Evolutionary conservation across 2,797 vertebrate species (phyloP).

Genomic region (Danio kyathit): DNA sequence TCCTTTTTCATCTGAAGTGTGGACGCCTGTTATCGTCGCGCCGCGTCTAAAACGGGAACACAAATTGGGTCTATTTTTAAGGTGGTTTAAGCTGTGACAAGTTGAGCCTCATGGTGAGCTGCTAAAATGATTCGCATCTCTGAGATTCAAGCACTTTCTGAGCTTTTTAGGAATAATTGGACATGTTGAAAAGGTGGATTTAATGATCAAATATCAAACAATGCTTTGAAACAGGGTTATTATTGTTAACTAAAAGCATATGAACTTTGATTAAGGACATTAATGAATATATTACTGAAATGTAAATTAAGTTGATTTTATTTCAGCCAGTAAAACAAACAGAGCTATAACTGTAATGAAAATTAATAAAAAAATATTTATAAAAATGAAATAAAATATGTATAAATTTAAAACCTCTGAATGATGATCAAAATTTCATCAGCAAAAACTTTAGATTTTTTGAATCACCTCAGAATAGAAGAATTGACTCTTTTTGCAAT

Average conservation of each 20-base stretch:
- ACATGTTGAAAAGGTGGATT: not conserved
- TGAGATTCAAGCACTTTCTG: not conserved
- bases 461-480: too few relatives aligned
- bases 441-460: too few relatives aligned
- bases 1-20: slow-evolving; percentile 52
- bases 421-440: too few relatives aligned
- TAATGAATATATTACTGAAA: too few relatives aligned
- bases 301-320: too few relatives aligned
- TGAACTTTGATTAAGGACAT: not conserved
- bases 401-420: too few relatives aligned
- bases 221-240: not conserved
- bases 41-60: slow-evolving; percentile 45
- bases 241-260: too few relatives aligned
- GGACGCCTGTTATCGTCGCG: slow-evolving; percentile 48
- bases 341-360: too few relatives aligned
- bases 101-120: slow-evolving; percentile 31
- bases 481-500: too few relatives aligned
- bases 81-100: slow-evolving; percentile 27
- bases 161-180: not conserved
- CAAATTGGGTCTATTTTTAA: slow-evolving; percentile 56
- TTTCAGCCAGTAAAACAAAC: too few relatives aligned
- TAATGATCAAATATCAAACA: not conserved
- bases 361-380: too few relatives aligned
- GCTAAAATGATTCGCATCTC: slow-evolving; percentile 13
- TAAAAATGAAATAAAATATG: too few relatives aligned